These are phyloP conservation scores for Eupithecia vulgata DNA, from an alignment of 2,888 invertebrate species.

Conservation along the genomic window DNA sequence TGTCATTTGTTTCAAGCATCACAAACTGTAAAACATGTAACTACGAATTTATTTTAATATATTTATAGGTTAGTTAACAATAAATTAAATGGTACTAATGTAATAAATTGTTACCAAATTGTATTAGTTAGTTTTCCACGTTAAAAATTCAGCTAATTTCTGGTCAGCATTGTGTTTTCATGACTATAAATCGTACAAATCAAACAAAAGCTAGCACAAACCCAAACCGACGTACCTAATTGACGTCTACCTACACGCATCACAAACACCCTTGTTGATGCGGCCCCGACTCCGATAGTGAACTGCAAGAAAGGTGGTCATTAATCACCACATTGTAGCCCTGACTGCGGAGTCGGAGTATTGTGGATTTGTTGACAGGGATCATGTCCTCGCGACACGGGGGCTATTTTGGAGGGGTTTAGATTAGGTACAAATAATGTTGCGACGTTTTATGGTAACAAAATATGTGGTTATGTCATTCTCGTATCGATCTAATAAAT, in stretches of 20 bases:
- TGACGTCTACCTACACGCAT: slow-evolving; percentile 6
- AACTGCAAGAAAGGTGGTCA: slow-evolving; percentile 68
- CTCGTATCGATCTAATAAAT: not conserved
- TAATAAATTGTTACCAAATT: no score
- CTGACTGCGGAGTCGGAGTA: slow-evolving; percentile 77
- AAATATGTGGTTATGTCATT: not conserved
- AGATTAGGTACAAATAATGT: not conserved
- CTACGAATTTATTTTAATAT: no score
- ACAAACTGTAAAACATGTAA: no score
- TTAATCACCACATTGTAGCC: slow-evolving; percentile 80
- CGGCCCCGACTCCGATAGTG: slow-evolving; percentile 54
- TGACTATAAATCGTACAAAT: not conserved
- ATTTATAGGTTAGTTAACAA: no score
- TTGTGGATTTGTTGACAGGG: slow-evolving; percentile 81
- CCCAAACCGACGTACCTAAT: not conserved
- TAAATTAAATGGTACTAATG: no score
- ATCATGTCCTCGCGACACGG: slow-evolving; percentile 70
- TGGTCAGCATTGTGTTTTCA: not conserved
- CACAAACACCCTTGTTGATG: not conserved
- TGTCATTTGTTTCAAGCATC: no score
- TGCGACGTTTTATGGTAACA: not conserved
- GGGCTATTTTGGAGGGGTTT: slow-evolving; percentile 57
- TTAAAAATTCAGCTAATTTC: not conserved
- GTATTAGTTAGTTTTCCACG: not conserved
- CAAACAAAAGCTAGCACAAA: not conserved